Evolutionary conservation across 1,140 invertebrate genomes (phyloP).

Genomic region (Holcopasites calliopsidis): DNA sequence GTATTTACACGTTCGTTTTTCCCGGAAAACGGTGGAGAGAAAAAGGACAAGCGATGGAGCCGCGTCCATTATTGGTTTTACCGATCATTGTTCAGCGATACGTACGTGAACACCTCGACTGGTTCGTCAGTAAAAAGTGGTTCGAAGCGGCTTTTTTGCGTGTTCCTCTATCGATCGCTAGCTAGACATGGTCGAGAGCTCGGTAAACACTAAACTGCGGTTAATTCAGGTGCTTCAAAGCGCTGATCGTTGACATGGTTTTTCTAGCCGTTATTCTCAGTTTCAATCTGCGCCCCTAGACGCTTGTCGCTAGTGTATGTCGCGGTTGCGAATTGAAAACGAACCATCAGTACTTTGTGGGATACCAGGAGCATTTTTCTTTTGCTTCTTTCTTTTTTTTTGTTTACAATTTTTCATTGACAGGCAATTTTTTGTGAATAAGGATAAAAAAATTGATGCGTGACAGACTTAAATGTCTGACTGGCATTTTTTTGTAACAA

Average conservation of each 20-base stretch:
- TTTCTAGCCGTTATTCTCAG: slow-evolving; percentile 13
- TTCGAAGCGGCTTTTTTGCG: slow-evolving; percentile 22
- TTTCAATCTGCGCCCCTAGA: neutral
- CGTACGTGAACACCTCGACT: slow-evolving; percentile 8
- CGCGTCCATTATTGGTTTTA: slow-evolving; percentile 30
- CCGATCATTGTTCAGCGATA: slow-evolving; percentile 23
- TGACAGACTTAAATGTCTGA: too few relatives aligned
- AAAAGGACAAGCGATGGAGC: neutral
- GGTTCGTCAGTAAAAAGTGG: neutral
- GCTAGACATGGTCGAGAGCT: slow-evolving; percentile 24
- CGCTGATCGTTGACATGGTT: slow-evolving; percentile 35
- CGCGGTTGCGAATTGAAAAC: neutral
- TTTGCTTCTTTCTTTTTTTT: neutral
- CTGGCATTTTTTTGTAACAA: too few relatives aligned
- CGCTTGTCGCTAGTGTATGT: neutral
- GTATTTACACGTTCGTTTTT: neutral
- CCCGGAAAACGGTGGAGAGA: neutral
- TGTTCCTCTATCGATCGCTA: slow-evolving; percentile 27
- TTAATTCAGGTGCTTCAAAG: slow-evolving; percentile 26
- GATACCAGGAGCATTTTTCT: neutral
- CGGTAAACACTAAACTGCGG: slow-evolving; percentile 41
- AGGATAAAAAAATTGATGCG: too few relatives aligned
- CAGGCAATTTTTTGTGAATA: too few relatives aligned
- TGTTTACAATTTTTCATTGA: neutral
- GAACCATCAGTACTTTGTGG: neutral